phyloP scores from a whole-genome alignment of 2,888 invertebrate species.

The Chalcis sispes region DNA sequence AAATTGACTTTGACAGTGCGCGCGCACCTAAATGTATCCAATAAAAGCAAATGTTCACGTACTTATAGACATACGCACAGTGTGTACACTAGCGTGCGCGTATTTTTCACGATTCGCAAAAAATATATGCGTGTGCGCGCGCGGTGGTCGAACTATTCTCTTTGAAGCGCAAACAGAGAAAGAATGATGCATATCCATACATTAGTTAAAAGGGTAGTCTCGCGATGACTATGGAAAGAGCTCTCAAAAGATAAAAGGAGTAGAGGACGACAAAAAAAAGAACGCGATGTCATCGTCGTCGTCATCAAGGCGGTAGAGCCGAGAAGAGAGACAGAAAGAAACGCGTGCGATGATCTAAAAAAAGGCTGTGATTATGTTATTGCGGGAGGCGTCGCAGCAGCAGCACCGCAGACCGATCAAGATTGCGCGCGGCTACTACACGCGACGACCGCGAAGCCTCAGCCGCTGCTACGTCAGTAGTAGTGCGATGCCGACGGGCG shows the following conservation, averaged over 20 bases:
- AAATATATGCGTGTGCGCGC: constrained; percentile 14
- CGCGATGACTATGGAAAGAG: neutral
- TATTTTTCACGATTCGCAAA: constrained; percentile 36
- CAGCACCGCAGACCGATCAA: constrained; percentile 36
- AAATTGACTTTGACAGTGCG: too few species aligned
- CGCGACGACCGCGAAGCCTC: constrained; percentile 4
- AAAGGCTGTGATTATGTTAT: constrained; percentile 51
- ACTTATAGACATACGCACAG: too few species aligned
- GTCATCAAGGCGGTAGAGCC: neutral
- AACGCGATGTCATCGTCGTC: neutral
- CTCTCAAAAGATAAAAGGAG: neutral
- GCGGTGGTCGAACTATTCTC: neutral
- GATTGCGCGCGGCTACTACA: constrained; percentile 16
- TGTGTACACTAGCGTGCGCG: neutral
- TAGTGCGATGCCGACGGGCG: constrained; percentile 42
- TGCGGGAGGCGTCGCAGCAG: constrained; percentile 45
- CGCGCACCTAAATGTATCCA: too few species aligned
- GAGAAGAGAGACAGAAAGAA: neutral
- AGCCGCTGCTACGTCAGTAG: neutral
- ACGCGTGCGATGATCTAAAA: constrained; percentile 34
- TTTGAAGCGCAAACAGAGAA: neutral
- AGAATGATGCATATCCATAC: neutral
- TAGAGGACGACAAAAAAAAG: neutral
- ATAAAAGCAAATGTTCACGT: too few species aligned
- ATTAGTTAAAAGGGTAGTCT: neutral